Percentiles rank a stretch among this genome's conserved stretches.
Conservation (phyloP, 2,797 vertebrate species). For the Bradypodion ventrale region DNA sequence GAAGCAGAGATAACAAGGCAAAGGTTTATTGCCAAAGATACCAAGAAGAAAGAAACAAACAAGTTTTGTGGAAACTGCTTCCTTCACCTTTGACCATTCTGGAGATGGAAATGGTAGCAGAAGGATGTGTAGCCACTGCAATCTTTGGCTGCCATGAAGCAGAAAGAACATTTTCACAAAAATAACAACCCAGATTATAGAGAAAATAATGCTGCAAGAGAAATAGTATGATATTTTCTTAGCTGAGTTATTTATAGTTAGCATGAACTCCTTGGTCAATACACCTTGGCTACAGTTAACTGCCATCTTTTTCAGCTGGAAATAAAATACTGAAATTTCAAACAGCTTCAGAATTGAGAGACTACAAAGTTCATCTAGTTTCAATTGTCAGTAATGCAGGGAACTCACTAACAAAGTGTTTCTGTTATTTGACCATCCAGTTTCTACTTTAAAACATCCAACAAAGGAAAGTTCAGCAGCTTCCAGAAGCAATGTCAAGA, state of each 20-base stretch:
- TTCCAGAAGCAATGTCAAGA: neutral
- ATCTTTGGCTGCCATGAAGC: neutral
- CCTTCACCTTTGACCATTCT: slow-evolving; percentile 10
- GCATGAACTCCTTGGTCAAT: neutral
- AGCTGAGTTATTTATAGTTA: accelerated
- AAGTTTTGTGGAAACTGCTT: slow-evolving; percentile 28
- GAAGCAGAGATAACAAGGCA: slow-evolving; percentile 24
- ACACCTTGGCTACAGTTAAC: neutral
- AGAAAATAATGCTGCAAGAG: neutral
- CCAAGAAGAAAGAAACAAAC: slow-evolving; percentile 11
- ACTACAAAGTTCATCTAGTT: neutral
- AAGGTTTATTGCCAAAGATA: slow-evolving; percentile 9
- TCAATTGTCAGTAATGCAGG: neutral
- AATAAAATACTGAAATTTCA: neutral
- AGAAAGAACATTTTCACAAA: slow-evolving; percentile 18
- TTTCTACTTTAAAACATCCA: neutral
- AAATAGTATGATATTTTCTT: slow-evolving; percentile 12
- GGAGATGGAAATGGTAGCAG: neutral
- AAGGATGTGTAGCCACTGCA: neutral
- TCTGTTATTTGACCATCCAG: neutral
- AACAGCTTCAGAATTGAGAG: neutral
- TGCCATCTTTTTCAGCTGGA: neutral
- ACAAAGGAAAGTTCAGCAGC: neutral
- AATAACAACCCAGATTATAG: neutral
- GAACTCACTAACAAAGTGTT: neutral